Base-by-base conservation (phyloP, 2,113 vertebrate genomes). In the Mionectes macconnelli region DNA sequence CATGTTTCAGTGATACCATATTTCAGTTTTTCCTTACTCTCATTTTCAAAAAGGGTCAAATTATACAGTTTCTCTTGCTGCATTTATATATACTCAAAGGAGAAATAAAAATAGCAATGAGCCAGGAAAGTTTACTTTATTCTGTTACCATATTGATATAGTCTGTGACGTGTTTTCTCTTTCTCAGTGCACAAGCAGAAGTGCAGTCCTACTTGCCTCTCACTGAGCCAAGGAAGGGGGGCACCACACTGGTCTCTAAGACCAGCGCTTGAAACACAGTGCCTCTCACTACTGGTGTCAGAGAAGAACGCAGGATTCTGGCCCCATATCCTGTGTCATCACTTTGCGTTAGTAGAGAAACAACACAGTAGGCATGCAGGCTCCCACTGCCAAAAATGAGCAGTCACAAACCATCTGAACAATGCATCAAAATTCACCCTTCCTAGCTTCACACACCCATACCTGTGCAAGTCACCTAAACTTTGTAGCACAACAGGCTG, bases 21-120 rank as follows among this genome's bases (percentile, higher is more conserved):
- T 82, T 84, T 94, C 87, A 89, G 59, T 63, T 84, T 89, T 83
- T 95, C 49, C 55, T 91, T 96, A 90, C 82, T 90, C 95, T 77
- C 18, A 3, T 91, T 94, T 96, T 96, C 77, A 69, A 74, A 78
- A 87, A 91, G 84, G 49, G 17, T 91, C 87, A 84, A 35, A 44
- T 74, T n/a, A 69, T 8, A 28, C 9, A 16, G 16, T 82, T 89
- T 55, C 11, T 87, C 7, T 68, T 88, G 49, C 49, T 84, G n/a
- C 64, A 69, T 60, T 72, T 72, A 10, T 7, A 5, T 39, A 3
- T 72, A 44, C 37, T 75, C 28, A 49, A 80, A 92, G 60, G n/a
- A 77, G 31, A 30, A 75, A 57, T 8, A 84, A 49, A 74, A 93
- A 52, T 12, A 81, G 23, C 39, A 70, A n/a, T 3, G 25, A 63